phyloP scores from a whole-genome alignment of 2,797 vertebrate genomes.

The Coregonus suidteri region DNA sequence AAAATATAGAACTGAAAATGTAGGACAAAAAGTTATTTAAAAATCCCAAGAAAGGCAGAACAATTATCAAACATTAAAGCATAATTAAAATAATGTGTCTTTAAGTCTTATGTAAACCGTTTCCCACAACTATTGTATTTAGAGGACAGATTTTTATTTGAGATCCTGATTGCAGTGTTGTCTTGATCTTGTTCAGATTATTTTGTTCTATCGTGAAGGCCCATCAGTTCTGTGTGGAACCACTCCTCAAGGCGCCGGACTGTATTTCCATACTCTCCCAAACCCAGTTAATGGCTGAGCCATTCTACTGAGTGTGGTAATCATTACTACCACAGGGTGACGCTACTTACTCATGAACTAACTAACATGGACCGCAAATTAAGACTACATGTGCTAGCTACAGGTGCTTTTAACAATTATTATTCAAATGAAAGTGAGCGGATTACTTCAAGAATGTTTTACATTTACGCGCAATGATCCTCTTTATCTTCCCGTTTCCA shows the following conservation, averaged over 20 bases:
- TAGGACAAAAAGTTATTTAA: background rate
- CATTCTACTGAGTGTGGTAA: too few species aligned
- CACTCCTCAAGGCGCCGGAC: background rate
- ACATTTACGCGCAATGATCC: too few species aligned
- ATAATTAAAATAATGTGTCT: too few species aligned
- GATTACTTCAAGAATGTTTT: background rate
- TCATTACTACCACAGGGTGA: background rate
- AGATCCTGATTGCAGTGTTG: background rate
- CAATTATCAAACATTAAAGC: background rate
- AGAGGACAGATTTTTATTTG: background rate
- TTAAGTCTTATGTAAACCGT: too few species aligned
- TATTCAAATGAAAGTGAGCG: background rate
- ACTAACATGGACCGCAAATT: too few species aligned
- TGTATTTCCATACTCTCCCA: too few species aligned
- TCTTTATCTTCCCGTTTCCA: too few species aligned
- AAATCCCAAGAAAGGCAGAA: background rate
- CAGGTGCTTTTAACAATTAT: too few species aligned
- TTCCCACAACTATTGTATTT: background rate
- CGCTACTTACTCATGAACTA: background rate
- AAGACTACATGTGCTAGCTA: too few species aligned
- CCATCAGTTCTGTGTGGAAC: background rate
- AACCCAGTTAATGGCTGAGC: background rate
- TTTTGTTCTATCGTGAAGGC: background rate
- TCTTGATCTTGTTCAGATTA: background rate
- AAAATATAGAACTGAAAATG: background rate